Percentiles rank a stretch among this genome's conserved stretches.
Conservation (phyloP, 2,113 vertebrate species). For the Daboia siamensis region DNA sequence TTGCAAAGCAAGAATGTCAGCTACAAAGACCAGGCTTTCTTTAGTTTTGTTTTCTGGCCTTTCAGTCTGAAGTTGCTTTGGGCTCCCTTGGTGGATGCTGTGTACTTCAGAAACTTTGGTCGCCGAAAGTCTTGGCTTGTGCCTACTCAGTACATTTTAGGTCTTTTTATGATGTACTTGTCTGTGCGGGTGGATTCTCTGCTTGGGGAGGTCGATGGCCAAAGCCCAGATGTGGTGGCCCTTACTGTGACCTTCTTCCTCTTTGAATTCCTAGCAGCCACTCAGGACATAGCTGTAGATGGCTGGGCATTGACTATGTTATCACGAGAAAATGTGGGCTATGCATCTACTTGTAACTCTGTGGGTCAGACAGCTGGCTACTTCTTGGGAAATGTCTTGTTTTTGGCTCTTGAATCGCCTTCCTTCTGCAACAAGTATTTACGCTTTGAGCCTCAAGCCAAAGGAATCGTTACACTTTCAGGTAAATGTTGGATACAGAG, state of each 20-base stretch:
- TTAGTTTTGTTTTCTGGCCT: constrained; percentile 98
- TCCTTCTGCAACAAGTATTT: constrained; percentile 98
- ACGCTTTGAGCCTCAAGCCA: constrained; percentile 81
- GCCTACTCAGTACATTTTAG: constrained; percentile 92
- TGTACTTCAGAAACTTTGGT: constrained; percentile 86
- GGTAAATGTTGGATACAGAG: constrained; percentile 62
- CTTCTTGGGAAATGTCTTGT: constrained; percentile 95
- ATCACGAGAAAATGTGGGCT: constrained; percentile 93
- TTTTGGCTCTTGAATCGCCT: constrained; percentile 92
- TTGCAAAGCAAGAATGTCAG: constrained; percentile 90
- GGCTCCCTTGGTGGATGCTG: constrained; percentile 92
- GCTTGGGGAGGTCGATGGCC: constrained; percentile 72
- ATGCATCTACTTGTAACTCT: constrained; percentile 96
- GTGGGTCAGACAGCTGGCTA: constrained; percentile 97
- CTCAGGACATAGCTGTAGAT: constrained; percentile 96
- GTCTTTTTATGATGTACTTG: constrained; percentile 94
- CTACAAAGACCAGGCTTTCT: constrained; percentile 95
- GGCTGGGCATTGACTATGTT: constrained; percentile 98
- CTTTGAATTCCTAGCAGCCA: constrained; percentile 95
- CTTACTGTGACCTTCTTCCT: constrained; percentile 91
- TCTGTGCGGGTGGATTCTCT: constrained; percentile 80
- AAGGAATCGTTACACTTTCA: constrained; percentile 89
- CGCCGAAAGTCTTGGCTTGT: constrained; percentile 97
- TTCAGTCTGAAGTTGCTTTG: constrained; percentile 96
- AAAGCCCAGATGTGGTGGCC: constrained; percentile 76